Evolutionary conservation across 2,113 vertebrate species (phyloP), one percentile per base, ranked within the genome.

Genomic region (Cottus gobio): DNA sequence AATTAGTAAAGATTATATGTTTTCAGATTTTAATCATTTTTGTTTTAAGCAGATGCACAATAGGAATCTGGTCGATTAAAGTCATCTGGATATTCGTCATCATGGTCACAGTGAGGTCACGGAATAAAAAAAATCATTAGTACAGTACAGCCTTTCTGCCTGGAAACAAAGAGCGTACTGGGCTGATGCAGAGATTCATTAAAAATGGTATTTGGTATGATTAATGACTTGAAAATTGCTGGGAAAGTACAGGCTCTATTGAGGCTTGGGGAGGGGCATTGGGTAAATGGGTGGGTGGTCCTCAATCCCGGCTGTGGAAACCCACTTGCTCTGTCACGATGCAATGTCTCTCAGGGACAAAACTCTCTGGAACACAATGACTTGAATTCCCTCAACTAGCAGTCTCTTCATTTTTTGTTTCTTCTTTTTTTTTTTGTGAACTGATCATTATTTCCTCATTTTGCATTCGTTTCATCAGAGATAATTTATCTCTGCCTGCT

Each of bases 401-500:
- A 74, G 24, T 68, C 72, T 77, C 88, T 87, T 75, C 9, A 85
- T 85, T 85, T 85, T 72, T 72, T 77, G 42, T 15, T 62, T 46
- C 20, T 74, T 28, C 46, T 72, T 63, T 65, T 64, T 77, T 42
- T 86, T 81, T 83, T 66, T 37, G 46, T 36, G 69, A 66, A 68
- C 46, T 63, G 84, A 93, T 95, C 91, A 89, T 92, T 93, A 93
- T 92, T 93, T 94, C 86, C 91, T 92, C 89, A 93, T 94, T 93
- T 92, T 81, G 86, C 82, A 92, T 93, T 88, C 36, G 80, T 94
- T 93, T 95, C 88, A 93, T 93, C 90, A 87, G 88, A 92, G 92
- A 93, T 93, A 85, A 94, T 95, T 93, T 89, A 93, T 94, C 91
- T 93, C 90, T 91, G 93, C 91, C 93, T 91, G 89, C 89, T 93